A percentile compares a stretch with the other conserved stretches of the same genome.
phyloP scores from a whole-genome alignment of 2,797 vertebrate species.

The Leucoraja ocellata region DNA sequence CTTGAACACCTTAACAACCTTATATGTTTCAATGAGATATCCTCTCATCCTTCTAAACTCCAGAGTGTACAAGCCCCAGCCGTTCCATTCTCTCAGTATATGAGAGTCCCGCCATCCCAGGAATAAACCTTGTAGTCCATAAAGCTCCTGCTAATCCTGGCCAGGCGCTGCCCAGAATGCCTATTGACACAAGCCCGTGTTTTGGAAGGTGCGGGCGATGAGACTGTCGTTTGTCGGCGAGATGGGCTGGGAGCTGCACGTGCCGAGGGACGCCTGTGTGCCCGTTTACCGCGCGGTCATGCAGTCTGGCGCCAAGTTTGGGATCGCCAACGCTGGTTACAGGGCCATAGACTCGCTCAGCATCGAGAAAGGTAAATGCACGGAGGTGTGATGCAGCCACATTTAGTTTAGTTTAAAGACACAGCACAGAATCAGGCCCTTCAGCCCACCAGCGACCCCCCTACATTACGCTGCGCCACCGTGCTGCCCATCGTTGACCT shows the following conservation, averaged over 20 bases:
- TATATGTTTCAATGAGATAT: no score
- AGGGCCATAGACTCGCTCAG: conserved; percentile 94
- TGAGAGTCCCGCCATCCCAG: no score
- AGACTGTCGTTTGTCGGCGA: conserved; percentile 88
- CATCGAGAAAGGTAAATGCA: conserved; percentile 83
- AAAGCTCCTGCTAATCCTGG: neutral
- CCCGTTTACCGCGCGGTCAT: conserved; percentile 81
- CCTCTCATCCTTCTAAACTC: no score
- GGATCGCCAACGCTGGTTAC: conserved; percentile 81
- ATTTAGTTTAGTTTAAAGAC: no score
- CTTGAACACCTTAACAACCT: no score
- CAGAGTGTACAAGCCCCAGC: no score
- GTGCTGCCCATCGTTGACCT: neutral
- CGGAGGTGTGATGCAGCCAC: no score
- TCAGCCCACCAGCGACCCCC: no score
- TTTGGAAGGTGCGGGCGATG: conserved; percentile 78
- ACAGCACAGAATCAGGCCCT: no score
- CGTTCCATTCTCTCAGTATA: no score
- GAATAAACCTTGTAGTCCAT: neutral
- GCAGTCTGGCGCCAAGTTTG: conserved; percentile 68
- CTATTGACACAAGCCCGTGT: neutral
- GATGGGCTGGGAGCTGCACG: conserved; percentile 92
- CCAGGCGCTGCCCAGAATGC: neutral
- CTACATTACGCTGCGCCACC: no score
- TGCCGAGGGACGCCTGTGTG: conserved; percentile 71